These are phyloP conservation scores for Papilio xuthus DNA, from an alignment of 1,140 invertebrate species.

Conservation along the genomic window DNA sequence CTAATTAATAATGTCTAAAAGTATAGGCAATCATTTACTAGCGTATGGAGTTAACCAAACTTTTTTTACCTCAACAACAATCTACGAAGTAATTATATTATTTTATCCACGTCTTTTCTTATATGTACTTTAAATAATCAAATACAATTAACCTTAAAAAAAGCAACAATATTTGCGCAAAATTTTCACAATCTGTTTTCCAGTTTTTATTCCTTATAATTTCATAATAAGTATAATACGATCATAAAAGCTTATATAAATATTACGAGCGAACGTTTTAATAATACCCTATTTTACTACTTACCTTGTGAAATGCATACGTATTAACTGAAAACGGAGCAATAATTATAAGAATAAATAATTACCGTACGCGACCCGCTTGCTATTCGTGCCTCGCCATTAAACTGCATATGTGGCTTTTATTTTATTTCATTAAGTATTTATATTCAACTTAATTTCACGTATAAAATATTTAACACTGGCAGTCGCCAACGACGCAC, in stretches of 20 bases:
- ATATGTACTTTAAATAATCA: too few relatives aligned
- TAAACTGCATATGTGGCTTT: constrained; percentile 3
- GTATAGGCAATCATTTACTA: too few relatives aligned
- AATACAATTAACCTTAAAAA: too few relatives aligned
- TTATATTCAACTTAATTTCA: too few relatives aligned
- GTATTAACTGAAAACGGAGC: neutral
- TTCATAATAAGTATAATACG: neutral
- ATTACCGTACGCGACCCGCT: constrained; percentile 12
- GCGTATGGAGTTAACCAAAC: too few relatives aligned
- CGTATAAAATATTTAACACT: too few relatives aligned
- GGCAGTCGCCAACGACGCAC: too few relatives aligned
- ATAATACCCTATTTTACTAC: neutral
- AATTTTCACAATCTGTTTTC: neutral
- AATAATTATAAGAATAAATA: constrained; percentile 19
- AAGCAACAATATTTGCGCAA: neutral
- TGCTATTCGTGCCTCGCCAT: neutral
- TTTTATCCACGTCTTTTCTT: too few relatives aligned
- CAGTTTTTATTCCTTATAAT: constrained; percentile 1
- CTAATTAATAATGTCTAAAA: too few relatives aligned
- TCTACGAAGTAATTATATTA: too few relatives aligned
- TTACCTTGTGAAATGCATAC: constrained; percentile 6
- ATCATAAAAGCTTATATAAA: constrained; percentile 6
- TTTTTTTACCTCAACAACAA: too few relatives aligned
- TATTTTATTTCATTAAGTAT: neutral
- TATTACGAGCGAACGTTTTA: constrained; percentile 14